Evolutionary conservation across 1,140 invertebrate genomes (phyloP).

Genomic region (Cotesia typhae): DNA sequence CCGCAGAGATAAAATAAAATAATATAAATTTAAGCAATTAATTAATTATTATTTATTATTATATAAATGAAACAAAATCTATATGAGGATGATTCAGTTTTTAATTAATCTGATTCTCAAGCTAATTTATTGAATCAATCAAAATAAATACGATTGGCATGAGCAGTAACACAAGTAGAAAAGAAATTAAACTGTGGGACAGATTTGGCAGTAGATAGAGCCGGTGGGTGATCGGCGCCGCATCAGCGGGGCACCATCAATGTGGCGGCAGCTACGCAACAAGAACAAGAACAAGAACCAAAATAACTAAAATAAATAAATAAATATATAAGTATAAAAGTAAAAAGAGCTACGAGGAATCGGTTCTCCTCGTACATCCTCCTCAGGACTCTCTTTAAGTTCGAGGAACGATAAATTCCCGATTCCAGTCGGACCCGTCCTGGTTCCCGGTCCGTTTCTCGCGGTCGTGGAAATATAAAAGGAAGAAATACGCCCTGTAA

Average conservation of each 20-base stretch:
- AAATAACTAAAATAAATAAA: too few relatives aligned
- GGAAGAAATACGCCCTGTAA: constrained; percentile 33
- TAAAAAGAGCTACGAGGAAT: too few relatives aligned
- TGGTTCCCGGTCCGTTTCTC: constrained; percentile 23
- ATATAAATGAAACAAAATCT: too few relatives aligned
- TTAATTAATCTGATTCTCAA: too few relatives aligned
- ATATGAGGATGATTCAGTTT: not conserved
- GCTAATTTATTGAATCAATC: not conserved
- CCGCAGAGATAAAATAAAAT: not conserved
- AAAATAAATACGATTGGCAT: not conserved
- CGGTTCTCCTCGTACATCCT: constrained; percentile 16
- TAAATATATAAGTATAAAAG: too few relatives aligned
- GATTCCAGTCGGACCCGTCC: constrained; percentile 43
- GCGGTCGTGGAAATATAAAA: constrained; percentile 48
- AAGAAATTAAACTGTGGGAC: constrained; percentile 13
- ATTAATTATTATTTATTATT: too few relatives aligned
- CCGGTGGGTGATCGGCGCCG: constrained; percentile 33
- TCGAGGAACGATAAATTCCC: constrained; percentile 55
- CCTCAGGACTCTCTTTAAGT: constrained; percentile 32
- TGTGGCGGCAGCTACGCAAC: not conserved
- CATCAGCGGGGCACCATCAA: constrained; percentile 27
- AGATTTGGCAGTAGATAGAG: constrained; percentile 16
- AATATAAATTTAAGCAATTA: not conserved
- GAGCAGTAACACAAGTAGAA: constrained; percentile 20
- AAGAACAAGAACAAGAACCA: too few relatives aligned